A percentile compares a stretch with the other conserved stretches of the same genome.
These are phyloP conservation scores for Acomys russatus DNA, from an alignment of 2,797 vertebrate genomes.

Conservation along the genomic window DNA sequence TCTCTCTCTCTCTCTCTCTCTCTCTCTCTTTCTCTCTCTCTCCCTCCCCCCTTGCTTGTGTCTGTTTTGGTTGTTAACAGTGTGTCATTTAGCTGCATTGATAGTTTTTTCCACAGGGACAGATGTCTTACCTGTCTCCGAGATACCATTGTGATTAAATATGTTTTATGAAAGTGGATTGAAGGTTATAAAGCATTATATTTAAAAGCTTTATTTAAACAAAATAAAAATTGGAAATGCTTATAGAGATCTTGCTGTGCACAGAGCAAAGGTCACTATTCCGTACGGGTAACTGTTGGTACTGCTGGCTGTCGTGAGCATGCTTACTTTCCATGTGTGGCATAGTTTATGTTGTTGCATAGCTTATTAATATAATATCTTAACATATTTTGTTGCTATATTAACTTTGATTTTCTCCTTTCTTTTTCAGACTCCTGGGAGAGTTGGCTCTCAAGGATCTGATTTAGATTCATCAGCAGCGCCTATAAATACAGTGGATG, in stretches of 20 bases:
- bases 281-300: background rate
- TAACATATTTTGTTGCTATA: conserved; percentile 19
- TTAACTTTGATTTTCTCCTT: background rate
- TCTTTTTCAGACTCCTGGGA: conserved; percentile 95
- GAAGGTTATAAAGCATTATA: conserved; percentile 26
- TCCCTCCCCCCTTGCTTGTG: background rate
- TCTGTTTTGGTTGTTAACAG: background rate
- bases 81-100: conserved; percentile 27
- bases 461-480: conserved; percentile 96
- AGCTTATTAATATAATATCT: conserved; percentile 42
- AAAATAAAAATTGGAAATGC: conserved; percentile 15
- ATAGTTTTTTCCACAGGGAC: conserved; percentile 44
- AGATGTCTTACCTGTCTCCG: background rate
- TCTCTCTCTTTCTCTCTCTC: too few relatives aligned
- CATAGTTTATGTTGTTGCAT: conserved; percentile 33
- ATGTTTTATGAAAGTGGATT: conserved; percentile 54
- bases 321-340: background rate
- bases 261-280: background rate
- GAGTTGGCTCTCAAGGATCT: conserved; percentile 96
- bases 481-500: conserved; percentile 90
- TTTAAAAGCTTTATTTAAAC: conserved; percentile 50
- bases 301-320: background rate
- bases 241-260: background rate
- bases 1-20: too few relatives aligned
- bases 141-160: conserved; percentile 52